phyloP scores from a whole-genome alignment of 2,888 invertebrate species.

The Agonopterix alstromeriana region DNA sequence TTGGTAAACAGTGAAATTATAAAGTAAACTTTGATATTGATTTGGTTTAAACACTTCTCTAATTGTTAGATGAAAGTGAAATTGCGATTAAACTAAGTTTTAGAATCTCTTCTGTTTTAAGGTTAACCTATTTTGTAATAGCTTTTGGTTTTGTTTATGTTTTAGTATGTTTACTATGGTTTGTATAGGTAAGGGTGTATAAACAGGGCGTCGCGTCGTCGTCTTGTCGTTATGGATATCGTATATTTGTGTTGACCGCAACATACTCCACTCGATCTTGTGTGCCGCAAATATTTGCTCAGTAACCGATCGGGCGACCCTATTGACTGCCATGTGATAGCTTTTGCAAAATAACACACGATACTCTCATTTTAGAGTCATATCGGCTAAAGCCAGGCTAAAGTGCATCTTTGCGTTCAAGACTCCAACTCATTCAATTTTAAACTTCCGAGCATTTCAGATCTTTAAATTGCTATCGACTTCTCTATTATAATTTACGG shows the following conservation, averaged over 20 bases:
- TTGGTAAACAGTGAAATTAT: too few species aligned
- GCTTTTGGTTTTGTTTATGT: too few species aligned
- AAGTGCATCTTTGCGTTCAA: conserved; percentile 13
- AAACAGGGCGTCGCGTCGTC: conserved; percentile 12
- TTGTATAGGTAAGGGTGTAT: background rate
- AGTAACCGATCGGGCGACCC: conserved; percentile 51
- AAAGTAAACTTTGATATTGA: too few species aligned
- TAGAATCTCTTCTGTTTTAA: too few species aligned
- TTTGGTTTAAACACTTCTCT: too few species aligned
- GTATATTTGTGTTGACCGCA: conserved; percentile 50
- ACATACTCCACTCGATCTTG: conserved; percentile 38
- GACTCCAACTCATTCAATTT: too few species aligned
- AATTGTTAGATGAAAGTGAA: too few species aligned
- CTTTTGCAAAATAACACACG: conserved; percentile 40
- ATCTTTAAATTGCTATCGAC: background rate
- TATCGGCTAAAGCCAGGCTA: conserved; percentile 6
- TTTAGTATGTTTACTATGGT: too few species aligned
- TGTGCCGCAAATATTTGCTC: conserved; percentile 57
- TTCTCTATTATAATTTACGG: too few species aligned
- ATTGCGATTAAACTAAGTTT: too few species aligned
- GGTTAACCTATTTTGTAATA: too few species aligned
- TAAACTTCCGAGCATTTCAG: background rate
- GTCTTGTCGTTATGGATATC: conserved; percentile 28
- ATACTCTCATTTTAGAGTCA: conserved; percentile 27
- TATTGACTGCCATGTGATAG: conserved; percentile 54